phyloP scores from a whole-genome alignment of 1,140 invertebrate species.

The Heterodera schachtii region DNA sequence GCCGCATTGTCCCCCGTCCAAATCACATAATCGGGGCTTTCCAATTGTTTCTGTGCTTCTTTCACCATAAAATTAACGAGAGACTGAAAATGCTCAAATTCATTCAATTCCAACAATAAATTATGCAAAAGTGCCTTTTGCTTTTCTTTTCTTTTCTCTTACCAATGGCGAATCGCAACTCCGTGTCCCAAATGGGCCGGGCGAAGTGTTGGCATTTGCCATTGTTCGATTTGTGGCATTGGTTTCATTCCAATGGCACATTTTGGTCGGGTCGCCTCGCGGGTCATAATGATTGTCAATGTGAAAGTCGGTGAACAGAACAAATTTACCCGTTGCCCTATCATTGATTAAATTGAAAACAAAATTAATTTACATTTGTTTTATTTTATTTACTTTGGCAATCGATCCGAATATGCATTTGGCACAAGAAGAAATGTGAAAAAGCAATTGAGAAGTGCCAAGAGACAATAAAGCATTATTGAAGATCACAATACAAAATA shows the following conservation, averaged over 20 bases:
- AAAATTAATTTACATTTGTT: not conserved
- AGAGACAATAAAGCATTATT: no score
- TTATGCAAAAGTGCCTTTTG: not conserved
- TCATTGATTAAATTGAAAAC: not conserved
- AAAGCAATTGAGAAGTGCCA: no score
- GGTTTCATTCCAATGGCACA: conserved; percentile 42
- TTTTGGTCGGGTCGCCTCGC: conserved; percentile 40
- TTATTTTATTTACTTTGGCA: not conserved
- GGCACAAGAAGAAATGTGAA: no score
- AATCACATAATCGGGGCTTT: conserved; percentile 53
- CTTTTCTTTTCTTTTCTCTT: not conserved
- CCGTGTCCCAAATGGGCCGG: conserved; percentile 54
- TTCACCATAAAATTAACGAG: conserved; percentile 46
- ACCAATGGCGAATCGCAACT: conserved; percentile 56
- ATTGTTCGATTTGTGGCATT: conserved; percentile 16
- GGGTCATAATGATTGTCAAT: conserved; percentile 48
- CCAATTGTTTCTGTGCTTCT: conserved; percentile 40
- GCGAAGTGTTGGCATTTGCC: not conserved
- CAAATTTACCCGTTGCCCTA: conserved; percentile 33
- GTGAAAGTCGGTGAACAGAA: conserved; percentile 60
- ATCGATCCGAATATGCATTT: no score
- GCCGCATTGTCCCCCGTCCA: conserved; percentile 64
- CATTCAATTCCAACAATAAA: not conserved
- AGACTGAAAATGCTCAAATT: conserved; percentile 27
- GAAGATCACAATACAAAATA: no score